Evolutionary conservation across 2,113 vertebrate genomes (phyloP).

Genomic region (Capricornis sumatraensis): DNA sequence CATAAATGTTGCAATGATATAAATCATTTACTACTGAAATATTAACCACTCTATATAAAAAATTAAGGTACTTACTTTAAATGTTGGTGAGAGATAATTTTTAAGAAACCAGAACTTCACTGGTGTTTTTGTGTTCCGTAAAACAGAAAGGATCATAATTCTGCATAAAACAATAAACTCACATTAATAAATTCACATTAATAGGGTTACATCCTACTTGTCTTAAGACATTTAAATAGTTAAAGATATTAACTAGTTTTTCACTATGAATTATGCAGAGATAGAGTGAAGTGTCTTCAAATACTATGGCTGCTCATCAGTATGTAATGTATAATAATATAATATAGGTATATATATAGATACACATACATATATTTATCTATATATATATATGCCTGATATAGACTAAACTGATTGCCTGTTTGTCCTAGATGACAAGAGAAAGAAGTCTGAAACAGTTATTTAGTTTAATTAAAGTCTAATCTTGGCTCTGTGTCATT

Average conservation of each 20-base stretch:
- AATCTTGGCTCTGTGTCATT: neutral
- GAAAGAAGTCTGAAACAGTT: neutral
- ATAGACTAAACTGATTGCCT: neutral
- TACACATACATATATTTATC: fast-evolving
- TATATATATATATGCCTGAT: fast-evolving
- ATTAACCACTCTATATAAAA: neutral
- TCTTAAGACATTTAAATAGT: constrained; percentile 4
- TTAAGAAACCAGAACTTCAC: constrained; percentile 99
- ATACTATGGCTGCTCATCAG: neutral
- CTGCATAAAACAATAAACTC: constrained; percentile 81
- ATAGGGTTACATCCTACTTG: constrained; percentile 34
- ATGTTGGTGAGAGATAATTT: constrained; percentile 97
- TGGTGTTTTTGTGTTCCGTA: constrained; percentile 92
- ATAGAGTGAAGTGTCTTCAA: neutral
- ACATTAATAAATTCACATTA: constrained; percentile 26
- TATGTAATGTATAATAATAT: neutral
- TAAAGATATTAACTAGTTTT: neutral
- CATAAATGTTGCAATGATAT: neutral
- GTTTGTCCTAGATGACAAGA: neutral
- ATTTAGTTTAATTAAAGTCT: neutral
- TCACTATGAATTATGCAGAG: neutral
- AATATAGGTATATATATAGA: fast-evolving
- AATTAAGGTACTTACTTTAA: constrained; percentile 87
- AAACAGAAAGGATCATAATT: constrained; percentile 98
- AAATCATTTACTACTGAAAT: neutral